Evolutionary conservation across 1,140 invertebrate genomes (phyloP).

Genomic region (Caenorhabditis briggsae): DNA sequence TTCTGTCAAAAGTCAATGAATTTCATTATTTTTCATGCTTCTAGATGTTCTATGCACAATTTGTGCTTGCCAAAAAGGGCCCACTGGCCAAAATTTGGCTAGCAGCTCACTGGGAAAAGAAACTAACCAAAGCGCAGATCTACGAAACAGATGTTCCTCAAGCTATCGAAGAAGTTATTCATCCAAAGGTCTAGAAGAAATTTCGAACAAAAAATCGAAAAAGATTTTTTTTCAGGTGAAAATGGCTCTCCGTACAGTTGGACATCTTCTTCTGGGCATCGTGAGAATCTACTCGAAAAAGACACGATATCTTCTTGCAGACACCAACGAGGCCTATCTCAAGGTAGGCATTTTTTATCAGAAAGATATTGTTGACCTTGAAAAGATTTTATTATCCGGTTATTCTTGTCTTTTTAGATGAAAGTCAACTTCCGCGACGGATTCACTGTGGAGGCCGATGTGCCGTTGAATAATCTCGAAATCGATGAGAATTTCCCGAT

Average conservation of each 20-base stretch:
- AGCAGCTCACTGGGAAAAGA: constrained; percentile 99
- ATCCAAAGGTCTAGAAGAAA: constrained; percentile 86
- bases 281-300: constrained; percentile 98
- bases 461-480: constrained; percentile 42
- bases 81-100: constrained; percentile 84
- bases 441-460: constrained; percentile 13
- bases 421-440: constrained; percentile 36
- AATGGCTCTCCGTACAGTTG: constrained; percentile 96
- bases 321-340: constrained; percentile 99
- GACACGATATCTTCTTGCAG: constrained; percentile 96
- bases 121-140: constrained; percentile 98
- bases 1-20: background rate
- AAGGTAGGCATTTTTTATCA: constrained; percentile 83
- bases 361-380: constrained; percentile 97
- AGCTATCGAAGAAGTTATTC: constrained; percentile 97
- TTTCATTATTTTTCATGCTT: background rate
- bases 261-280: constrained; percentile 95
- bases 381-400: constrained; percentile 75
- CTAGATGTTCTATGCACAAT: constrained; percentile 78
- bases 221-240: constrained; percentile 84
- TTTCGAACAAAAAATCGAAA: background rate
- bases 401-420: background rate
- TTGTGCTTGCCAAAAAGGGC: constrained; percentile 77
- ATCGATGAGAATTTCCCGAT: background rate
- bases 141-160: constrained; percentile 99